These are phyloP conservation scores for Leptopilina boulardi DNA, from an alignment of 1,140 invertebrate species.

Conservation along the genomic window DNA sequence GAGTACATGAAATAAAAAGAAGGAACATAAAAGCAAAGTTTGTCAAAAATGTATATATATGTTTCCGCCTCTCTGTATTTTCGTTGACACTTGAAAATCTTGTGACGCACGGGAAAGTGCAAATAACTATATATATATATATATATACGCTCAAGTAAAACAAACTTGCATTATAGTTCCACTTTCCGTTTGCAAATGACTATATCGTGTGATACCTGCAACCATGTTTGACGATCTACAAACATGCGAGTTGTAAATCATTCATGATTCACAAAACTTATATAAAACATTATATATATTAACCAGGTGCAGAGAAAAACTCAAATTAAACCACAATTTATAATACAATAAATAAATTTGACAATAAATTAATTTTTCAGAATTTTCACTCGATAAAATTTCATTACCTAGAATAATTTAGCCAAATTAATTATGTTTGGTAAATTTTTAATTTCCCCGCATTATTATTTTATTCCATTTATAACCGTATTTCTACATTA, in stretches of 20 bases:
- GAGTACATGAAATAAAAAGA: too few relatives aligned
- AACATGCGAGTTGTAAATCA: constrained; percentile 10
- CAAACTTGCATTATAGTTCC: not conserved
- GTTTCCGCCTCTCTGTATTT: not conserved
- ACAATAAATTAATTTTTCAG: too few relatives aligned
- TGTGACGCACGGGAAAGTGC: not conserved
- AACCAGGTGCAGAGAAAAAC: too few relatives aligned
- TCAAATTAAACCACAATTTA: too few relatives aligned
- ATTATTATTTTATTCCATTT: too few relatives aligned
- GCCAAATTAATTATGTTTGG: too few relatives aligned
- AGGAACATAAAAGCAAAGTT: not conserved
- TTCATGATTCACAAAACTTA: not conserved
- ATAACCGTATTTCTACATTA: not conserved
- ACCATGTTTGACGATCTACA: not conserved
- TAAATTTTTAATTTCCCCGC: too few relatives aligned
- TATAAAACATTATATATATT: too few relatives aligned
- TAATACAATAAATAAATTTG: too few relatives aligned
- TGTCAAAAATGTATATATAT: not conserved
- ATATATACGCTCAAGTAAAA: constrained; percentile 2
- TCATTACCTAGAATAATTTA: too few relatives aligned
- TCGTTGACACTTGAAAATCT: not conserved
- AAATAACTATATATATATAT: not conserved
- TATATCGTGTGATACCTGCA: too few relatives aligned
- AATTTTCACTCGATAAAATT: too few relatives aligned
- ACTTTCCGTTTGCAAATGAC: not conserved